Evolutionary conservation across 2,888 invertebrate genomes (phyloP), one percentile per base, ranked within the genome.

Genomic region (Nemapogon koenigi): DNA sequence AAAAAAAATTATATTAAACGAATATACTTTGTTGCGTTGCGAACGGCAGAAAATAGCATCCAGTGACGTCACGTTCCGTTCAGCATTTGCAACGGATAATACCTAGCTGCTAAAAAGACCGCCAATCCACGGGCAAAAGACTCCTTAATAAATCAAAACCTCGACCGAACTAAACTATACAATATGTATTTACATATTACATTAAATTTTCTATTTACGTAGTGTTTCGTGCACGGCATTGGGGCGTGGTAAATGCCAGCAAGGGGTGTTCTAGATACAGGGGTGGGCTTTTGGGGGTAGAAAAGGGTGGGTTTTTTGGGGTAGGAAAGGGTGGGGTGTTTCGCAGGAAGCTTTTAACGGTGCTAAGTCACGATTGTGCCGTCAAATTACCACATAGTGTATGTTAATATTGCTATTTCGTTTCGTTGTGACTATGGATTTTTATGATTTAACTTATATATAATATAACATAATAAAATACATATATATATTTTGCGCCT

Each of bases 271-370:
- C n/a, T n/a, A n/a, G n/a, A n/a, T n/a, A n/a, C n/a, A n/a, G n/a
- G n/a, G 52, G 53, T 51, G 44, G 52, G 48, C 50, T 42, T 46
- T 52, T 55, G 55, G 46, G 32, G 37, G 40, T 40, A 41, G 35
- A 43, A 52, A 43, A 40, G 41, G 29, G 50, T 51, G 55, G 51
- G 48, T 49, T 42, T 46, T 52, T 55, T 55, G 46, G 32, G 37
- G 40, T 40, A 41, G 35, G 43, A 52, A 43, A 40, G 41, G 29
- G 60, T 35, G 37, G 47, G 42, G 40, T 44, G 33, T 25, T 27
- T 25, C 28, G 17, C 48, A 57, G 71, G 70, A 70, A 63, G 58
- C 55, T 46, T 58, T 56, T 76, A 76, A 76, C 75, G 67, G 69
- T 47, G 46, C 47, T 53, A 42, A 66, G 73, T 69, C 76, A 76